These are phyloP conservation scores for Ctenosaura bakeri DNA, from an alignment of 2,797 vertebrate genomes.

Conservation along the genomic window DNA sequence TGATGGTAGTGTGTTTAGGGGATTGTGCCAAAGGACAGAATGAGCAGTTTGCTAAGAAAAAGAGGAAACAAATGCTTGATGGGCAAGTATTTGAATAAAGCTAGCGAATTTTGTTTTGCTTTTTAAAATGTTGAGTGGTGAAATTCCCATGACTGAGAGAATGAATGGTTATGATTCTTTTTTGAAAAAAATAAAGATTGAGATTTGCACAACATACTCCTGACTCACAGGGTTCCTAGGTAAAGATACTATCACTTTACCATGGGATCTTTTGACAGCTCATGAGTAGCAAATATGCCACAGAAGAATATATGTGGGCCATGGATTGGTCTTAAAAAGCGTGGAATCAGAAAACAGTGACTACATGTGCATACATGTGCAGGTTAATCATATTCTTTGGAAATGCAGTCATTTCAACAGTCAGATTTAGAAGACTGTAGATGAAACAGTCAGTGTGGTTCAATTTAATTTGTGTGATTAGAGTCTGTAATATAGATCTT, in stretches of 20 bases:
- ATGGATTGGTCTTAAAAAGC: not conserved
- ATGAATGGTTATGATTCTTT: not conserved
- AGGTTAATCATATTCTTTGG: constrained; percentile 21
- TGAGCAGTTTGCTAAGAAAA: not conserved
- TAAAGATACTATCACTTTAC: not conserved
- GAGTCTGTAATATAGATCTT: not conserved
- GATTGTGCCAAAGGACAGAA: not conserved
- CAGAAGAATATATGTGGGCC: not conserved
- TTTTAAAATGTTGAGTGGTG: not conserved
- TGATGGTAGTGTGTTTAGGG: not conserved
- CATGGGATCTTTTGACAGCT: not conserved
- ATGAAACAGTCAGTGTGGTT: not conserved
- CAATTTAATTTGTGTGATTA: not conserved
- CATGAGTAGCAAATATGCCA: not conserved
- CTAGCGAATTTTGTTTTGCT: no score
- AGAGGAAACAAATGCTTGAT: not conserved
- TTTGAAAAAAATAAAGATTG: not conserved
- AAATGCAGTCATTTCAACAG: not conserved
- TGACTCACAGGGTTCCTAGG: not conserved
- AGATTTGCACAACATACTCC: not conserved
- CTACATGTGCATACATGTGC: not conserved
- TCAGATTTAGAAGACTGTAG: constrained; percentile 11
- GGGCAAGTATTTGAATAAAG: not conserved
- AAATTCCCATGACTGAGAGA: not conserved
- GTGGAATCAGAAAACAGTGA: not conserved